Evolutionary conservation across 2,113 vertebrate species (phyloP).

Genomic region (Coregonus clupeaformis): DNA sequence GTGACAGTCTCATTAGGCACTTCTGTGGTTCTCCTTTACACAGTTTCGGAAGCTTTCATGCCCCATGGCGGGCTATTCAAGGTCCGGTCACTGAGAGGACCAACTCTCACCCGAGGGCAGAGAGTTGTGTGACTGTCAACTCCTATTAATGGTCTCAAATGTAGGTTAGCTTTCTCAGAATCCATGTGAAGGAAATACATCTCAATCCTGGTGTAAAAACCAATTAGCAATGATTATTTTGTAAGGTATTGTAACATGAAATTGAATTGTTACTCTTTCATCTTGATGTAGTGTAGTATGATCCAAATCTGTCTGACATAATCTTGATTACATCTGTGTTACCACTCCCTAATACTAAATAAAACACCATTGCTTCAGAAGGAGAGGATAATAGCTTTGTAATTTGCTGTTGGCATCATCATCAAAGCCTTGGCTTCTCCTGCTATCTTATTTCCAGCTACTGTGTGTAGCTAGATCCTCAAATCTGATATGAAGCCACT

Average conservation of each 20-base stretch:
- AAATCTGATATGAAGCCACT: not conserved
- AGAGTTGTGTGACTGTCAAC: conserved; percentile 18
- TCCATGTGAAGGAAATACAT: not conserved
- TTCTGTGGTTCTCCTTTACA: not conserved
- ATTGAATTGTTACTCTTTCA: not conserved
- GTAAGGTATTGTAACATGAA: not conserved
- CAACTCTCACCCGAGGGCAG: conserved; percentile 16
- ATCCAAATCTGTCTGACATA: not conserved
- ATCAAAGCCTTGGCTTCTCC: conserved; percentile 1
- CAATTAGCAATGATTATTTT: not conserved
- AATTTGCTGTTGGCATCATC: not conserved
- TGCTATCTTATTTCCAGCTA: not conserved
- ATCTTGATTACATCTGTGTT: not conserved
- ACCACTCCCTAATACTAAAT: not conserved
- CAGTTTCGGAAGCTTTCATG: conserved; percentile 7
- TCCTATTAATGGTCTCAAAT: conserved; percentile 24
- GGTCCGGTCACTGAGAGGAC: conserved; percentile 11
- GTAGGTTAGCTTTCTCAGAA: not conserved
- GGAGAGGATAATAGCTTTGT: not conserved
- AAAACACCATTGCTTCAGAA: not conserved
- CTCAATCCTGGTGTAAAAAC: not conserved
- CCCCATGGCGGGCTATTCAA: not conserved
- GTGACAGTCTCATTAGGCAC: not conserved
- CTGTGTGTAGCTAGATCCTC: not conserved
- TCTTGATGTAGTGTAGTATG: not conserved